A percentile compares a stretch with the other conserved stretches of the same genome.
These are phyloP conservation scores for Lordiphosa andalusiaca DNA, from an alignment of 2,888 invertebrate genomes.

Conservation along the genomic window DNA sequence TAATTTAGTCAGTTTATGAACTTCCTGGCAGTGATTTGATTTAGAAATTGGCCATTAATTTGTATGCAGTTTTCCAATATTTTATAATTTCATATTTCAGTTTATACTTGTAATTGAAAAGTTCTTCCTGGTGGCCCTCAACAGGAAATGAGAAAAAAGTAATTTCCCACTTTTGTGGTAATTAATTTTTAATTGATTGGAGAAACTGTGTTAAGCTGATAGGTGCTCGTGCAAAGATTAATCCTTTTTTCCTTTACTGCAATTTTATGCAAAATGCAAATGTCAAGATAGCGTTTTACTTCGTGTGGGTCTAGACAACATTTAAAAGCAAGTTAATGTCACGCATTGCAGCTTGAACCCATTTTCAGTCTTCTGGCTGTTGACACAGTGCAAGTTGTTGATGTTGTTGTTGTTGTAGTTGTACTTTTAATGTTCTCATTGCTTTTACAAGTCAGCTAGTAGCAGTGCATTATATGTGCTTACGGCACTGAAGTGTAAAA, in stretches of 20 bases:
- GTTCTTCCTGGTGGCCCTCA: background rate
- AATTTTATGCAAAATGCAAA: constrained; percentile 12
- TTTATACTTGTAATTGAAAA: constrained; percentile 1
- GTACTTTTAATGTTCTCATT: constrained; percentile 36
- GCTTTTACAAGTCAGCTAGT: constrained; percentile 27
- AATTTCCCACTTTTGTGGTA: constrained; percentile 18
- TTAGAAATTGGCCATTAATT: background rate
- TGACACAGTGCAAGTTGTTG: constrained; percentile 16
- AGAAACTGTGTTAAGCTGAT: constrained; percentile 11
- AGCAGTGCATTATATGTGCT: constrained; percentile 16
- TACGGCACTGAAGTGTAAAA: constrained; percentile 49
- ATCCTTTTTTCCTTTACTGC: background rate
- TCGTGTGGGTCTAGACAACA: constrained; percentile 20
- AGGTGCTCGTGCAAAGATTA: background rate
- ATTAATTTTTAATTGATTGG: constrained; percentile 41
- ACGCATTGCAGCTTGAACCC: constrained; percentile 29
- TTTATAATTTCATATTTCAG: constrained; percentile 4
- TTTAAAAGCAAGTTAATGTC: constrained; percentile 49
- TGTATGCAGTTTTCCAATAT: constrained; percentile 1
- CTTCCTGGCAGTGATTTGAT: no score
- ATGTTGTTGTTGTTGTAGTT: constrained; percentile 12
- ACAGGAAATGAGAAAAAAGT: constrained; percentile 13
- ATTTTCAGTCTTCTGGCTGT: constrained; percentile 5
- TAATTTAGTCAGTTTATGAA: no score
- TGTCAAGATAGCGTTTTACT: constrained; percentile 3